Evolutionary conservation across 64 coral and sea anemone species (phyloP).

Genomic region (Porites lutea): DNA sequence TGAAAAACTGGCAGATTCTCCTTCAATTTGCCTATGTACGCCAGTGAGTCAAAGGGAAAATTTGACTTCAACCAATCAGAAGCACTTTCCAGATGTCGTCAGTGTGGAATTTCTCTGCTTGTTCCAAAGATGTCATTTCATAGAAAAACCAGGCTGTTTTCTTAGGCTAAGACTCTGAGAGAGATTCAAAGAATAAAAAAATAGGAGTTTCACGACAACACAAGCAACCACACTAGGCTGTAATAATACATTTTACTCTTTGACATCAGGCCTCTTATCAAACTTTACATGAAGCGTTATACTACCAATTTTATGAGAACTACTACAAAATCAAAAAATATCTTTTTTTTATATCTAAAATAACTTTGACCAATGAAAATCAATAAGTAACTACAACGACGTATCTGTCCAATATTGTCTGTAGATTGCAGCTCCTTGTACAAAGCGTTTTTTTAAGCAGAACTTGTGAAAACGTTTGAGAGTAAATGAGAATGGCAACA

Average conservation of each 20-base stretch:
- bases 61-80: too few relatives aligned
- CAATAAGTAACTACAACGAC: neutral
- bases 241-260: constrained; percentile 35
- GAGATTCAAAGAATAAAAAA: neutral
- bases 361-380: constrained; percentile 4
- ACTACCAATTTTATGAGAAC: neutral
- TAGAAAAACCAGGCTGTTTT: too few relatives aligned
- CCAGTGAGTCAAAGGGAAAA: too few relatives aligned
- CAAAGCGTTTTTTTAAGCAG: neutral
- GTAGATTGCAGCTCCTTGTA: neutral
- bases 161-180: too few relatives aligned
- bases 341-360: constrained; percentile 45
- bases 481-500: too few relatives aligned
- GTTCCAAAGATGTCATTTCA: too few relatives aligned
- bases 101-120: too few relatives aligned
- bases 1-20: too few relatives aligned
- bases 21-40: too few relatives aligned
- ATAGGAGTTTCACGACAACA: neutral
- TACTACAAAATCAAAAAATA: constrained; percentile 51
- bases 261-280: neutral
- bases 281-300: constrained; percentile 17
- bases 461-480: too few relatives aligned
- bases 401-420: neutral
- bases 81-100: too few relatives aligned
- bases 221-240: neutral